A percentile compares a stretch with the other conserved stretches of the same genome.
These are phyloP conservation scores for Pimephales promelas DNA, from an alignment of 2,113 vertebrate species.

Conservation along the genomic window DNA sequence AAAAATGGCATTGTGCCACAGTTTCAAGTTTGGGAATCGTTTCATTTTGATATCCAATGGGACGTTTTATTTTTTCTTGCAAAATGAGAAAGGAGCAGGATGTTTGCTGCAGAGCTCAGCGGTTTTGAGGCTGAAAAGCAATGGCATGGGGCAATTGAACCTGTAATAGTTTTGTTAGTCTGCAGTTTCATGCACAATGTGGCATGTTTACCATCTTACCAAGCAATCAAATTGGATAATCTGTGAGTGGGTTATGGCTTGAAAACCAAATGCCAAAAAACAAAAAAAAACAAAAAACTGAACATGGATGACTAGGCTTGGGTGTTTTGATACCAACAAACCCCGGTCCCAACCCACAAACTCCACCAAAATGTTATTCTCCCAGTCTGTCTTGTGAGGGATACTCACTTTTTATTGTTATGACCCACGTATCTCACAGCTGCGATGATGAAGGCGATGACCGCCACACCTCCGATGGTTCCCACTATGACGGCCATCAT, in stretches of 20 bases:
- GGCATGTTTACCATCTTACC: slow-evolving; percentile 47
- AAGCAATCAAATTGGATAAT: slow-evolving; percentile 53
- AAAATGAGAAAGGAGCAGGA: slow-evolving; percentile 42
- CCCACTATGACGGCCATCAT: slow-evolving; percentile 83
- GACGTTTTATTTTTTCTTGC: not conserved
- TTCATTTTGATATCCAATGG: slow-evolving; percentile 10
- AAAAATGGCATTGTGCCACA: slow-evolving; percentile 61
- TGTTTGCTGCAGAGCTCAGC: slow-evolving; percentile 67
- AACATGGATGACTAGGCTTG: slow-evolving; percentile 80
- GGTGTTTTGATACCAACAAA: slow-evolving; percentile 70
- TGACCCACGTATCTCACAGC: slow-evolving; percentile 82
- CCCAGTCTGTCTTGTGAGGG: slow-evolving; percentile 49
- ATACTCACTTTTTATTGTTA: slow-evolving; percentile 84
- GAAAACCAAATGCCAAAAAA: slow-evolving; percentile 56
- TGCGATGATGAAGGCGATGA: slow-evolving; percentile 82
- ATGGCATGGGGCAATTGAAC: slow-evolving; percentile 65
- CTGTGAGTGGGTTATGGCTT: slow-evolving; percentile 54
- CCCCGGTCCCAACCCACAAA: not conserved
- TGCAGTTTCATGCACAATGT: slow-evolving; percentile 59
- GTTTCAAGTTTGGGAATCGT: slow-evolving; percentile 21
- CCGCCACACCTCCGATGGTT: slow-evolving; percentile 80
- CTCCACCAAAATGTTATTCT: not conserved
- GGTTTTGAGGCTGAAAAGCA: slow-evolving; percentile 71
- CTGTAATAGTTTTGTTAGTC: slow-evolving; percentile 70
- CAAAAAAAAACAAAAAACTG: slow-evolving; percentile 70